phyloP scores from a whole-genome alignment of 2,797 vertebrate genomes.

The Geotrypetes seraphini region DNA sequence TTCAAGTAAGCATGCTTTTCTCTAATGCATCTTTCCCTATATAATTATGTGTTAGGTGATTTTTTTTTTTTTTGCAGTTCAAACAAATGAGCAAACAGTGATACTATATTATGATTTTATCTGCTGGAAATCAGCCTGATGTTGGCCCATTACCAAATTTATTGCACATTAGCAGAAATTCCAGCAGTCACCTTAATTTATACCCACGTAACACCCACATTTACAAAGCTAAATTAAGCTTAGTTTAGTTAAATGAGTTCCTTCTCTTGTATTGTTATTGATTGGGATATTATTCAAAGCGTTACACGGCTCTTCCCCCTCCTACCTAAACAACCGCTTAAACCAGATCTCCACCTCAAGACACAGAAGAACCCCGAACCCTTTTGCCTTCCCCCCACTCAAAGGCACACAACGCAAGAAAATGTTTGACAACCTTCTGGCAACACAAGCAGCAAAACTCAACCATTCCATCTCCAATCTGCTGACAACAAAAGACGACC shows the following conservation, averaged over 20 bases:
- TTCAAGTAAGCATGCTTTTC: conserved; percentile 36
- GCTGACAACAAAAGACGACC: too few relatives aligned
- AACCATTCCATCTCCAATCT: too few relatives aligned
- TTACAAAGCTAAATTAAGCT: conserved; percentile 53
- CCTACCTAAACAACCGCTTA: too few relatives aligned
- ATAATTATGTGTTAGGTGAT: conserved; percentile 63
- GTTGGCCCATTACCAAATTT: conserved; percentile 33
- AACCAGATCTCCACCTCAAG: too few relatives aligned
- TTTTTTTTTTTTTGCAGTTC: conserved; percentile 54
- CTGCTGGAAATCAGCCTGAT: conserved; percentile 32
- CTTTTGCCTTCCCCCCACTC: too few relatives aligned
- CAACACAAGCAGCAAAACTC: too few relatives aligned
- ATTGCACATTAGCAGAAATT: conserved; percentile 42
- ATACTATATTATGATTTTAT: conserved; percentile 46
- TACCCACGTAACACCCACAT: conserved; percentile 39
- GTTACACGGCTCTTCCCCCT: too few relatives aligned
- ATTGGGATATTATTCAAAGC: too few relatives aligned
- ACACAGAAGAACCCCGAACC: too few relatives aligned
- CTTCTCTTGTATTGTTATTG: too few relatives aligned
- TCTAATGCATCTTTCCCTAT: conserved; percentile 43
- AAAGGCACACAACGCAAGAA: too few relatives aligned
- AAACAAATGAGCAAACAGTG: conserved; percentile 61
- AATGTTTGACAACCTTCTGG: too few relatives aligned
- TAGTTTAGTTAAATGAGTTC: conserved; percentile 35
- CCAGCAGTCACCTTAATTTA: conserved; percentile 48